Percentiles rank a stretch among this genome's conserved stretches.
These are phyloP conservation scores for Trichonephila clavipes DNA, from an alignment of 1,140 invertebrate species.

Conservation along the genomic window DNA sequence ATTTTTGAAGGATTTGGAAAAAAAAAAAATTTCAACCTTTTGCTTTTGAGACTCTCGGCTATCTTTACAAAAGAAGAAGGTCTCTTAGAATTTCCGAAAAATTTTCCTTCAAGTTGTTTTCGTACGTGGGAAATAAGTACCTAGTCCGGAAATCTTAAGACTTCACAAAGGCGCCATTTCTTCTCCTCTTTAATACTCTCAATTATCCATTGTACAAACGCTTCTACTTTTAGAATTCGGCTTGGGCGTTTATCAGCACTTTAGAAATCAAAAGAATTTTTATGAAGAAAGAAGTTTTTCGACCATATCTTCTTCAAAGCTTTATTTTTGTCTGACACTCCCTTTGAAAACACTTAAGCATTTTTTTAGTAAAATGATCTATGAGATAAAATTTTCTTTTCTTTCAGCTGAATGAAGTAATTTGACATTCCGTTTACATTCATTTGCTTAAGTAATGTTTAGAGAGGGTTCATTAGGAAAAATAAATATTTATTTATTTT, in stretches of 20 bases:
- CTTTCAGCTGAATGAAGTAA: no score
- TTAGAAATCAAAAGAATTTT: background rate
- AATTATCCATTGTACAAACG: slow-evolving; percentile 15
- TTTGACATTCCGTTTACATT: no score
- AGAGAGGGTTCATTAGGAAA: no score
- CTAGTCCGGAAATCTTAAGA: slow-evolving; percentile 15
- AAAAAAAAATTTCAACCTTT: background rate
- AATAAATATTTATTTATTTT: no score
- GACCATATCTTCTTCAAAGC: background rate
- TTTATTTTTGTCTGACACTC: background rate
- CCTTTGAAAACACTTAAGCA: background rate
- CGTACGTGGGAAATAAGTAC: background rate
- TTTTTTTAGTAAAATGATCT: background rate
- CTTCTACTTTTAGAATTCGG: background rate
- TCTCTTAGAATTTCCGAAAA: background rate
- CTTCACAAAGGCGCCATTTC: background rate
- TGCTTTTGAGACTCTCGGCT: background rate
- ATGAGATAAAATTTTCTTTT: no score
- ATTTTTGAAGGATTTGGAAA: background rate
- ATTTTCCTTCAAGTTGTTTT: background rate
- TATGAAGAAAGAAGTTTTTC: background rate
- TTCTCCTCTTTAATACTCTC: background rate
- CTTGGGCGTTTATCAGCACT: background rate
- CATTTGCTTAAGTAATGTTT: no score
- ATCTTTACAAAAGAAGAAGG: background rate